Evolutionary conservation across 35 echinoderm and acorn worm species (phyloP), one percentile per base, ranked within the genome.

Genomic region (Lytechinus pictus): DNA sequence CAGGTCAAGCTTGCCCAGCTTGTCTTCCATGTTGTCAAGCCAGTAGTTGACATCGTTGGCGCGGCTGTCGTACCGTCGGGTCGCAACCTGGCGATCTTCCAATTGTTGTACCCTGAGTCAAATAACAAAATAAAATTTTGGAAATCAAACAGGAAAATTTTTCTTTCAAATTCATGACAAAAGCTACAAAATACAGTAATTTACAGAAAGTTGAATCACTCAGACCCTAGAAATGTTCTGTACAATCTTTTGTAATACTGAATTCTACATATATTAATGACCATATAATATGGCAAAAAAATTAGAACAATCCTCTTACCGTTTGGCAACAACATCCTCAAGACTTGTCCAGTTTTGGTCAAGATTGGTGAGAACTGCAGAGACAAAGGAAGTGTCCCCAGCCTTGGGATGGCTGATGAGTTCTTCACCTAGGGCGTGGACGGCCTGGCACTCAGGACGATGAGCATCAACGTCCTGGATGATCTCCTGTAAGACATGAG

Each of bases 301-400:
- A n/a, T 7, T 24, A n/a, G 66, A 14, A 79, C 66, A 90, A 8
- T 44, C 44, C 52, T 44, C 87, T 92, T 53, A 99, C 98, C 98
- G 96, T 89, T 98, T 99, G 88, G 95, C 95, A 11, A 97, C 87
- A 14, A 99, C 89, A 90, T 99, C 98, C 61, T 97, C 97, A 56
- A 98, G 93, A 54, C 95, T 95, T 52, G 86, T 96, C 98, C 98
- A 99, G 94, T 99, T 99, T 95, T 99, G 97, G 87, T 99, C 97
- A 88, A 99, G 94, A 54, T 99, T 99, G 52, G 95, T 96, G 72
- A 99, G 95, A 24, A 97, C 98, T 71, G 97, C 98, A 11, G 97
- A 87, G 54, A 99, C 98, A 92, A 97, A 97, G 27, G 97, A 97
- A 9, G 96, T 96, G 89, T 99, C 98, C 10, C 97, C 96, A 14